phyloP scores from a whole-genome alignment of 2,797 vertebrate species.

The Girardinus metallicus region DNA sequence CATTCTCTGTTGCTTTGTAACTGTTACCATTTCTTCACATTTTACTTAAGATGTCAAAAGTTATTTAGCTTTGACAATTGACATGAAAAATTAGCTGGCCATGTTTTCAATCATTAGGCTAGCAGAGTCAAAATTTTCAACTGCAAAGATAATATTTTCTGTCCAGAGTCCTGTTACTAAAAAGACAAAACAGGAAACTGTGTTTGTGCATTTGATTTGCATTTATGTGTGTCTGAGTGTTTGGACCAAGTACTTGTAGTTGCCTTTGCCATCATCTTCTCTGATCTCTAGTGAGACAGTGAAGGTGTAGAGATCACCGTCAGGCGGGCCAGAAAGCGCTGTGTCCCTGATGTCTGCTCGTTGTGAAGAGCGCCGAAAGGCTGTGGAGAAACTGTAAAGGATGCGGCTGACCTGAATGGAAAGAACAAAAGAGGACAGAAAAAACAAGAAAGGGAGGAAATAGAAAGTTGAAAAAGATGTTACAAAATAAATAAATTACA shows the following conservation, averaged over 20 bases:
- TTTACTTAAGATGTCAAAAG: background rate
- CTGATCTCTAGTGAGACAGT: constrained; percentile 92
- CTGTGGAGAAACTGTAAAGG: constrained; percentile 95
- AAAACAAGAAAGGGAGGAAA: background rate
- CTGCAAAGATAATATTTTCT: background rate
- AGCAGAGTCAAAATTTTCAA: constrained; percentile 8
- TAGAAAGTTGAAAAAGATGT: background rate
- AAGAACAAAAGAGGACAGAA: constrained; percentile 4
- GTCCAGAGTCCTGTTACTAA: background rate
- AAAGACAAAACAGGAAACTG: background rate
- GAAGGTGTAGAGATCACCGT: constrained; percentile 92
- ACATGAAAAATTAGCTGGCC: background rate
- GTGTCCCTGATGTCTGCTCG: constrained; percentile 87
- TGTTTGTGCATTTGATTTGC: background rate
- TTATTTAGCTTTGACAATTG: background rate
- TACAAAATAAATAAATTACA: background rate
- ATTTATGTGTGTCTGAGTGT: background rate
- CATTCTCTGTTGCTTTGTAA: too few species aligned
- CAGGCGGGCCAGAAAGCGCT: constrained; percentile 80
- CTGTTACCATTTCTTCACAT: background rate
- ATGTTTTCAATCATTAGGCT: background rate
- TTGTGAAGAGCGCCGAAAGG: constrained; percentile 90
- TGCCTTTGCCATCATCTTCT: constrained; percentile 98
- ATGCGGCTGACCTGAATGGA: constrained; percentile 91
- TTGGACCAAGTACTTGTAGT: constrained; percentile 86